Evolutionary conservation across 2,888 invertebrate genomes (phyloP), one percentile per base, ranked within the genome.

Genomic region (Rhyacophila evoluta): DNA sequence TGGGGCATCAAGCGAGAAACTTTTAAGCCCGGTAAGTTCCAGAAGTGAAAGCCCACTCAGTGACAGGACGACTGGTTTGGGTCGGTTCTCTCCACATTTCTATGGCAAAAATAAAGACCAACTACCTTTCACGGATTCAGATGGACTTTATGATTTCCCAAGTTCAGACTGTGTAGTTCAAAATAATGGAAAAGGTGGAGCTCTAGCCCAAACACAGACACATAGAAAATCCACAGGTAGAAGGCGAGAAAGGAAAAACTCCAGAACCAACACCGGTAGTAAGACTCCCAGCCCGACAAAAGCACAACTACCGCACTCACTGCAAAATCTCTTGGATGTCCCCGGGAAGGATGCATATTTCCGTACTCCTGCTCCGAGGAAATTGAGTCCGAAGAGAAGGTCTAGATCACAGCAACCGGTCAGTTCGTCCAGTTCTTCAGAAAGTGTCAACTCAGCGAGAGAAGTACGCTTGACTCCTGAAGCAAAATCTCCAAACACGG

Each of bases 31-130:
- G 3, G 94, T 94, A 77, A 94, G 94, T 86, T 95, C 94, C 12
- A 90, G 94, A 83, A 94, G 94, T 84, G 95, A 95, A 85, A 94
- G 94, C 86, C 94, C 95, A 8, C 87, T 95, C 71, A 94, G 94
- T 86, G 94, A 95, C 85, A 92, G 92, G 84, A 93, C 93, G 71
- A 86, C 85, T 12, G 92, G 93, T 67, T 86, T 93, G 82, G 92
- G 92, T 28, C 87, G 93, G 77, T 94, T 94, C 86, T 93, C 94
- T 1, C 92, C 94, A 0, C 92, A 93, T 84, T 94, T 94, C 86
- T 94, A 93, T 85, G 93, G 94, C 36, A 90, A 92, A 81, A 91
- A 92, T 84, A 91, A 90, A 84, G 89, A 91, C 84, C 85, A 88
- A 77, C 85, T 94, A 79, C 94, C 94, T 12, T 93, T 94, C 84